phyloP scores from a whole-genome alignment of 23 tunicate genomes.

The Pegea sp. region DNA sequence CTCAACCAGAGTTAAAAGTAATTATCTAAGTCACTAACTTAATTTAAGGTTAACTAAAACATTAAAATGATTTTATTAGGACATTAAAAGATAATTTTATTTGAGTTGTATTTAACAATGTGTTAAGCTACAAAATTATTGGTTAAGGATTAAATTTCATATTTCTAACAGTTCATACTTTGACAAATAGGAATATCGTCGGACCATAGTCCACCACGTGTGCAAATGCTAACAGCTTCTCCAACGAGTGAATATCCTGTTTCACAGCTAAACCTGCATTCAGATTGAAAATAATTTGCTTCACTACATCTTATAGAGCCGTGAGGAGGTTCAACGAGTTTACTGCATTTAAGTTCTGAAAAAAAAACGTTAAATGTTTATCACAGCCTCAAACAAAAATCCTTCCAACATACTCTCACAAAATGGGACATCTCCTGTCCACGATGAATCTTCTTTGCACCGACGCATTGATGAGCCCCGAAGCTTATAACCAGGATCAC shows the following conservation, averaged over 20 bases:
- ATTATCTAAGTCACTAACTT: no score
- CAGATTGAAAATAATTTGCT: slow-evolving; percentile 37
- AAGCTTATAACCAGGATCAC: slow-evolving; percentile 57
- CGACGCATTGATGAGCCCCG: slow-evolving; percentile 35
- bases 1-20: no score
- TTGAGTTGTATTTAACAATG: no score
- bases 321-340: slow-evolving; percentile 9
- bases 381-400: background rate
- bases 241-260: slow-evolving; percentile 59
- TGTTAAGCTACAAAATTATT: no score
- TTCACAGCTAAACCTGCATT: slow-evolving; percentile 31
- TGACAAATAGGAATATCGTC: slow-evolving; percentile 32
- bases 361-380: background rate
- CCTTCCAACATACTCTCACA: slow-evolving; percentile 31
- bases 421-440: slow-evolving; percentile 30
- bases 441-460: slow-evolving; percentile 35
- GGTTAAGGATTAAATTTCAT: no score
- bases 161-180: no score
- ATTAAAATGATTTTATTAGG: no score
- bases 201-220: slow-evolving; percentile 53
- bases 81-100: no score
- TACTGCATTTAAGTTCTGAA: slow-evolving; percentile 45
- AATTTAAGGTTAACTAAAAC: no score
- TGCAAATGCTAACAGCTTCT: slow-evolving; percentile 25
- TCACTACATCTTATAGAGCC: slow-evolving; percentile 36